Base-by-base conservation (phyloP, 2,113 vertebrate genomes). In the Leptodactylus fuscus region DNA sequence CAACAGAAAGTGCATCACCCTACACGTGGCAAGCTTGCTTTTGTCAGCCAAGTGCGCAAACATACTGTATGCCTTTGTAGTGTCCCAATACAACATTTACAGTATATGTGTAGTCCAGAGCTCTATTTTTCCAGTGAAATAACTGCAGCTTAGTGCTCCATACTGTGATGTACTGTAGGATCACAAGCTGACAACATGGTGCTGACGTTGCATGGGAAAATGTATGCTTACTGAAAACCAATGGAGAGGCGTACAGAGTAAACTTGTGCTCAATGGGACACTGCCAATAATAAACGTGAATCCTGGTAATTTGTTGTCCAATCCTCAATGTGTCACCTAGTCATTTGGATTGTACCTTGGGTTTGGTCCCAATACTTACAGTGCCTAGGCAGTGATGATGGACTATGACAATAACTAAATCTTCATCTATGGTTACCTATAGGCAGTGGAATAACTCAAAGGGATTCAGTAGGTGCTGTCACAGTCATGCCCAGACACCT, bases 181-280 rank as follows among this genome's bases (percentile, higher is more conserved):
- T 76, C 46, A 34, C 46, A 53, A 20, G 29, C 48, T 34, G 16
- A 51, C 16, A 76, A 51, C 29, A 76, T 51, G 29, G 48, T 76
- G 27, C 18, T 76, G 74, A 76, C 46, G 20, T 34, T 76, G 1
- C 48, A 76, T 53, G 46, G 74, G 74, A 53, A 76, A 51, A 34
- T 76, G 7, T 34, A 51, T 51, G 46, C 27, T 53, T 53, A 32
- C 41, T 49, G 44, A 27, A 51, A 22, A 51, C 13, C 74, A 76
- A 16, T 27, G 44, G 41, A 18, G 2, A 9, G 44, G 62, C 16
- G n/a, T 67, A 32, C 15, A 29, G 34, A 67, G 60, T 67, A 34
- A 67, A 67, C 58, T 62, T 60, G 24, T 60, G 10, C 58, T 8
- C 62, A 67, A 18, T 67, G 27, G 62, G 15, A 67, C 29, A 18